Percentiles rank a stretch among this genome's conserved stretches.
These are phyloP conservation scores for Stichodactyla helianthus DNA, from an alignment of 64 coral and sea anemone genomes.

Conservation along the genomic window DNA sequence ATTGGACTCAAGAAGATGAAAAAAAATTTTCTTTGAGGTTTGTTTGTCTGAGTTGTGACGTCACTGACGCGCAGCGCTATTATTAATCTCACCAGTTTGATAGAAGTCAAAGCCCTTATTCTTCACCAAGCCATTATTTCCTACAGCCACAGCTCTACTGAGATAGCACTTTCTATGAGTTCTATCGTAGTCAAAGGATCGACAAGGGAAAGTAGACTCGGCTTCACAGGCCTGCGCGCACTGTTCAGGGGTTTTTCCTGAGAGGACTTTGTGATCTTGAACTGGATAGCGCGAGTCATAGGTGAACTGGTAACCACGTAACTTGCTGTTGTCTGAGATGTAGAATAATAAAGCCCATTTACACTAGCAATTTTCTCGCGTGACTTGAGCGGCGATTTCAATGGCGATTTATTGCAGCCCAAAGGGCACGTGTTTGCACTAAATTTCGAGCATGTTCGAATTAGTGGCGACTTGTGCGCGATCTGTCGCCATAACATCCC, in stretches of 20 bases:
- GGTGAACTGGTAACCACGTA: conserved; percentile 46
- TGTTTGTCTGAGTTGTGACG: too few relatives aligned
- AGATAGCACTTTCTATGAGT: conserved; percentile 60
- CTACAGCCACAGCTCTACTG: conserved; percentile 36
- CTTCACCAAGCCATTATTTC: background rate
- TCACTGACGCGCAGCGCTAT: too few relatives aligned
- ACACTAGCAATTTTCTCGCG: too few relatives aligned
- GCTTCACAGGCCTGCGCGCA: conserved; percentile 70
- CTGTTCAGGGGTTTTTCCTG: conserved; percentile 40
- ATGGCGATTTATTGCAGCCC: too few relatives aligned
- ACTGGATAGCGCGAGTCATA: conserved; percentile 47
- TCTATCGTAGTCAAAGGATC: conserved; percentile 90
- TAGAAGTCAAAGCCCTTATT: conserved; percentile 67
- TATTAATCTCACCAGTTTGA: conserved; percentile 55
- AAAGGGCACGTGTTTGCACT: too few relatives aligned
- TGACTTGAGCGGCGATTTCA: too few relatives aligned
- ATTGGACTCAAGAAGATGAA: too few relatives aligned
- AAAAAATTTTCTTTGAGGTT: too few relatives aligned
- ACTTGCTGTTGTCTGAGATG: conserved; percentile 44
- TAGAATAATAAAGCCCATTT: background rate
- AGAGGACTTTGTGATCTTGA: conserved; percentile 54
- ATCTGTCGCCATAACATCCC: too few relatives aligned
- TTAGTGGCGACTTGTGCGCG: too few relatives aligned
- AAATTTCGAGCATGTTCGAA: too few relatives aligned
- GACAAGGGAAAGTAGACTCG: conserved; percentile 67